phyloP scores from a whole-genome alignment of 2,797 vertebrate species.

The Pangasius macronema region DNA sequence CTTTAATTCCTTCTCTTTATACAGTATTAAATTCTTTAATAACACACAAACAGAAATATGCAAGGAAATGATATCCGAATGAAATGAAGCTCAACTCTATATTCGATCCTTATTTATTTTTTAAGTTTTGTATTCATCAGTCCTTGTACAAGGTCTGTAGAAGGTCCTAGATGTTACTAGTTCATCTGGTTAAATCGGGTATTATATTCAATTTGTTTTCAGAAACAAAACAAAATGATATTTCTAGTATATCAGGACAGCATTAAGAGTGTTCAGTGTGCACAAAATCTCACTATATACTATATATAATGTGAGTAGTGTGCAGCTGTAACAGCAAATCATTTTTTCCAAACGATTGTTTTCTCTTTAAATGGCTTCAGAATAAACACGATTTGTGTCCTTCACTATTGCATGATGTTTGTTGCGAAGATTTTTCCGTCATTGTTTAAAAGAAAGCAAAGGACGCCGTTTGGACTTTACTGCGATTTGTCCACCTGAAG shows the following conservation, averaged over 20 bases:
- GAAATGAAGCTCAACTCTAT: not conserved
- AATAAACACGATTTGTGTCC: slow-evolving; percentile 10
- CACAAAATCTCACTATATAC: not conserved
- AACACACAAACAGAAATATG: not conserved
- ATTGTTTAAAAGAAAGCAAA: not conserved
- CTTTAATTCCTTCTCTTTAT: not conserved
- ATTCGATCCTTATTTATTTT: not conserved
- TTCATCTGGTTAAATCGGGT: not conserved
- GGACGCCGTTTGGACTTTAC: not conserved
- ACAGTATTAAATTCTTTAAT: not conserved
- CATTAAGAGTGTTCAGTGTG: not conserved
- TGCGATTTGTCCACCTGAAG: not conserved
- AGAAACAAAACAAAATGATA: not conserved
- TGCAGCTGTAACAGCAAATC: not conserved
- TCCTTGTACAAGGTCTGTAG: not conserved
- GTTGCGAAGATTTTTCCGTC: not conserved
- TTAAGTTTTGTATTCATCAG: not conserved
- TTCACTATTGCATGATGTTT: not conserved
- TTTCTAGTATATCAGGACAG: not conserved
- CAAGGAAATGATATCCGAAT: not conserved
- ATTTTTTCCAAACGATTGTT: not conserved
- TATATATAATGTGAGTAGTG: not conserved
- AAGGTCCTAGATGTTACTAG: not conserved
- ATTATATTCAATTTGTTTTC: not conserved
- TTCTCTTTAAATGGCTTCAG: not conserved